Base-by-base conservation (phyloP, 2,888 invertebrate genomes). In the Lottia scabra region DNA sequence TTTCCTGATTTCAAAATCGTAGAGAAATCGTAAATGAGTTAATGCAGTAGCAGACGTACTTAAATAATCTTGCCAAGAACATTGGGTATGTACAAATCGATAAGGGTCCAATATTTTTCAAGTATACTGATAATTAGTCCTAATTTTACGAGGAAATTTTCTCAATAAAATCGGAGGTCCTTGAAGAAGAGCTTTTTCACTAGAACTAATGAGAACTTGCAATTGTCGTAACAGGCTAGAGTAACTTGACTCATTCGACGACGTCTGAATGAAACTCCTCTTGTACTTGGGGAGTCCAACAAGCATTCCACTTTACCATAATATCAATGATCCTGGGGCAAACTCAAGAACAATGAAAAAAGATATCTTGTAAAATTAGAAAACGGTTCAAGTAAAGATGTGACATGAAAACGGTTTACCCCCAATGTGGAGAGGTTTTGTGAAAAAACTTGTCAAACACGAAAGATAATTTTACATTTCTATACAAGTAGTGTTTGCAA, bases 211-310 rank as follows among this genome's bases (percentile, higher is more conserved):
- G 66, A 45, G 66, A 44, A 43, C 66, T 66, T 66, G 19, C 44
- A 45, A 43, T 66, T 45, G 43, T 66, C 66, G 43, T 66, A 66
- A 44, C 45, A 23, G 44, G 23, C 38, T 15, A 43, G 66, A 45
- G 66, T 44, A 66, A 38, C 66, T 66, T 66, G 66, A 66, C 66
- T 66, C 66, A 66, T 43, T 66, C 56, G 56, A 13, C 56, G 56
- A 13, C 12, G 56, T 56, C 56, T 56, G 56, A 56, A 56, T 56
- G 19, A 56, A 56, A 56, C 56, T 56, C 56, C 19, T 56, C 56
- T 23, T 23, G 23, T 56, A 19, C 56, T 56, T 56, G 56, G 56
- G 56, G 56, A 56, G 56, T 56, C 56, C 19, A 19, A 56, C 56
- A 56, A 56, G 56, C 19, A 56, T 56, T 56, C 56, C 23, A 56